Conservation (phyloP, 2,888 invertebrate species). For the Nomada lathburiana region DNA sequence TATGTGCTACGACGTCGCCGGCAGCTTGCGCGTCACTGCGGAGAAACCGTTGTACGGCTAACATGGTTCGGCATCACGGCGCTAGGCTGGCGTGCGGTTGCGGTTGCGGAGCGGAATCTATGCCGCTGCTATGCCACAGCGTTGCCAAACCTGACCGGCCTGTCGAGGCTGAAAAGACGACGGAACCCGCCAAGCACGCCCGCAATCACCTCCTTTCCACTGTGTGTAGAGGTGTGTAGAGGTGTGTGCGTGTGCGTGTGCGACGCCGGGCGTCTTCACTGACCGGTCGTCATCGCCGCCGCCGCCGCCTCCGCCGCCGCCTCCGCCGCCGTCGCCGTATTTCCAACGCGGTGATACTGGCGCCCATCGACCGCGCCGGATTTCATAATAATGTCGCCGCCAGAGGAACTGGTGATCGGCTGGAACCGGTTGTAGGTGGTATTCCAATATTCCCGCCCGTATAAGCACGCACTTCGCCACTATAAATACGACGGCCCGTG, state of each 20-base stretch:
- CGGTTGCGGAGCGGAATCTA: constrained; percentile 81
- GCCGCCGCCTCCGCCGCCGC: too few relatives aligned
- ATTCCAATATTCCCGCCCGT: constrained; percentile 23
- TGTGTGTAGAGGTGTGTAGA: background rate
- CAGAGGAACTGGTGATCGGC: constrained; percentile 47
- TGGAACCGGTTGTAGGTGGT: constrained; percentile 46
- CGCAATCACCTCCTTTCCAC: constrained; percentile 28
- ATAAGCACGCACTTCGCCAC: constrained; percentile 14
- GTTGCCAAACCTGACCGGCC: constrained; percentile 67
- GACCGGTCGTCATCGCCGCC: constrained; percentile 1
- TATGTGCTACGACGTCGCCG: constrained; percentile 65
- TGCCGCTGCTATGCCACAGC: constrained; percentile 74
- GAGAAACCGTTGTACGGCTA: constrained; percentile 76
- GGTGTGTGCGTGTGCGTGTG: background rate
- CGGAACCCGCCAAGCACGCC: constrained; percentile 33
- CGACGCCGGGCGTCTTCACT: constrained; percentile 22
- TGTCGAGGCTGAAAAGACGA: constrained; percentile 45
- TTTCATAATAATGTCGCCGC: constrained; percentile 46
- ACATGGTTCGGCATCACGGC: constrained; percentile 70
- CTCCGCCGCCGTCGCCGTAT: constrained; percentile 15
- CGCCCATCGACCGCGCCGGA: constrained; percentile 51
- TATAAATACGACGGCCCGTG: constrained; percentile 42
- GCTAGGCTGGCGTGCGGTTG: constrained; percentile 73
- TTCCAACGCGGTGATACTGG: constrained; percentile 47
- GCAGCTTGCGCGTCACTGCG: constrained; percentile 78